Percentiles rank a stretch among this genome's conserved stretches.
Conservation (phyloP, 2,113 vertebrate species). For the Odontophorus gujanensis region DNA sequence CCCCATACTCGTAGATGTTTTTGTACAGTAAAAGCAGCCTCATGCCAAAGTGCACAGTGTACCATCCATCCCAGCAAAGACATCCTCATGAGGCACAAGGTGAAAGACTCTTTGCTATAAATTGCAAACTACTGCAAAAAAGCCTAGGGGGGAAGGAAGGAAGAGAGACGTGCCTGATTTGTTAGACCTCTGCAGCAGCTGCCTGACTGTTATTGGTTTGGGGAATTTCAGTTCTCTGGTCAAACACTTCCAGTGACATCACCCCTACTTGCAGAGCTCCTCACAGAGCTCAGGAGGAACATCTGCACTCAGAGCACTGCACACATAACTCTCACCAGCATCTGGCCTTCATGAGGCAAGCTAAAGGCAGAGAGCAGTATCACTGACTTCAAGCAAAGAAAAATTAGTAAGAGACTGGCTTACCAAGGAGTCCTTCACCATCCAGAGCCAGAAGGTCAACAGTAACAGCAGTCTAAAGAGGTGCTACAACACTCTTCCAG, state of each 20-base stretch:
- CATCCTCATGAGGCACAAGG: not conserved
- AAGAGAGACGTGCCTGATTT: not conserved
- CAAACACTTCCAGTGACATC: not conserved
- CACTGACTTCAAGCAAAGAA: not conserved
- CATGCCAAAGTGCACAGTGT: accelerated
- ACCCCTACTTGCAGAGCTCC: not conserved
- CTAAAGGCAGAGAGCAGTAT: not conserved
- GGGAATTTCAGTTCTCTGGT: not conserved
- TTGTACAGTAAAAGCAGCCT: not conserved
- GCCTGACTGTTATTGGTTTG: not conserved
- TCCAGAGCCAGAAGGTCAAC: not conserved
- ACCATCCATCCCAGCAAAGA: not conserved
- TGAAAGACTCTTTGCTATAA: not conserved
- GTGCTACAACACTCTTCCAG: not conserved
- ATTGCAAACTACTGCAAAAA: not conserved
- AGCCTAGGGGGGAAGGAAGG: not conserved
- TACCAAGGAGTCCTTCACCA: not conserved
- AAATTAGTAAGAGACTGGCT: not conserved
- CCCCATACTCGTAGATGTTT: not conserved
- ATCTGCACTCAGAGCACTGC: not conserved
- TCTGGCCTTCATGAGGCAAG: not conserved
- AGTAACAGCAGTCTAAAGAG: not conserved
- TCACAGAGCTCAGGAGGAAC: not conserved
- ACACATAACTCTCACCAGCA: not conserved
- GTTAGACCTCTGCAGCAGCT: not conserved